phyloP scores from a whole-genome alignment of 2,888 invertebrate genomes.

The Ryuthela nishihirai region DNA sequence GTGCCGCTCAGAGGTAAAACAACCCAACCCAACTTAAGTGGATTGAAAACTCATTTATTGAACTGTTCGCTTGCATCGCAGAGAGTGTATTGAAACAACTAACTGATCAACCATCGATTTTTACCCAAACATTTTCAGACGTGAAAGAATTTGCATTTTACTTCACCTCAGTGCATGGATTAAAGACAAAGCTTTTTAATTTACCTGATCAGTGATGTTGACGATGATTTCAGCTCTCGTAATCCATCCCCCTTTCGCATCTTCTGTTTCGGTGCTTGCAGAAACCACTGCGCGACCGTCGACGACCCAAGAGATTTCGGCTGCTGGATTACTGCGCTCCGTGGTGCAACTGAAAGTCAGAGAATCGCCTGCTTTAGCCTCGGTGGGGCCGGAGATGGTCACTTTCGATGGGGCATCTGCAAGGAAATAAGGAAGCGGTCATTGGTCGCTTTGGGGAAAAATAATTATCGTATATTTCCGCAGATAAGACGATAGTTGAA shows the following conservation, averaged over 20 bases:
- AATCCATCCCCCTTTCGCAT: conserved; percentile 74
- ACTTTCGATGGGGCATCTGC: conserved; percentile 87
- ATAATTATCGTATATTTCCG: neutral
- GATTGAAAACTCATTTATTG: too few relatives aligned
- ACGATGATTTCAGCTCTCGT: conserved; percentile 85
- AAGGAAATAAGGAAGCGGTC: too few relatives aligned
- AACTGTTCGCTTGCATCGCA: too few relatives aligned
- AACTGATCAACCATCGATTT: too few relatives aligned
- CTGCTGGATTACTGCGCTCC: conserved; percentile 68
- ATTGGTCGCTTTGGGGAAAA: too few relatives aligned
- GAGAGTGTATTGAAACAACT: too few relatives aligned
- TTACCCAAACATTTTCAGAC: too few relatives aligned
- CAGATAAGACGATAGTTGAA: too few relatives aligned
- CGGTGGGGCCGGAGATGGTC: conserved; percentile 78
- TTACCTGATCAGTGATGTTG: conserved; percentile 49
- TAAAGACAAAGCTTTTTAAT: neutral
- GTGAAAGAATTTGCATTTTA: too few relatives aligned
- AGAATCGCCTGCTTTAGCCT: conserved; percentile 82
- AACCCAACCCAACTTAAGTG: too few relatives aligned
- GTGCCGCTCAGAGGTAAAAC: too few relatives aligned
- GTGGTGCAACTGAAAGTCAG: conserved; percentile 83
- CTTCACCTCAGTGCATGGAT: neutral
- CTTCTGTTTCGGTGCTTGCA: conserved; percentile 24
- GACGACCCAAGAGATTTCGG: conserved; percentile 53
- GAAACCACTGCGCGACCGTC: conserved; percentile 48